Percentiles rank a stretch among this genome's conserved stretches.
These are phyloP conservation scores for Noctua janthe DNA, from an alignment of 2,888 invertebrate genomes.

Conservation along the genomic window DNA sequence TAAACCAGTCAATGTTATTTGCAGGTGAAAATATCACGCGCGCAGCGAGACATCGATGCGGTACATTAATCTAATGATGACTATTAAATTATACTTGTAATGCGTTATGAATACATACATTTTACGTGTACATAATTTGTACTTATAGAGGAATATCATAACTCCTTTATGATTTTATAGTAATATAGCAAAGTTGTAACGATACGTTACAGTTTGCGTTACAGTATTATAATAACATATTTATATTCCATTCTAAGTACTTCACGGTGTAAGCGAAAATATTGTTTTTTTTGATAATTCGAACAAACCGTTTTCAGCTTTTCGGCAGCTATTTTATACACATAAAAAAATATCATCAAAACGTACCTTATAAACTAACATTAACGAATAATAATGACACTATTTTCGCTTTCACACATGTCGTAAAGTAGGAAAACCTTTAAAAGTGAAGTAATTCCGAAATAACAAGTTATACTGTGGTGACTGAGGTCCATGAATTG, in stretches of 20 bases:
- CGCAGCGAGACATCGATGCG: conserved; percentile 97
- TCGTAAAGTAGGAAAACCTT: conserved; percentile 39
- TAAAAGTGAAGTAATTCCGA: conserved; percentile 43
- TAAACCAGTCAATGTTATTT: conserved; percentile 68
- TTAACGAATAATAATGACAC: conserved; percentile 29
- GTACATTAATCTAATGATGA: conserved; percentile 86
- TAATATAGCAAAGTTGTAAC: conserved; percentile 63
- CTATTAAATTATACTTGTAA: conserved; percentile 52
- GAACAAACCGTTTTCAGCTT: conserved; percentile 31
- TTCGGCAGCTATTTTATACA: conserved; percentile 51
- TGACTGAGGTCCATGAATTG: conserved; percentile 73
- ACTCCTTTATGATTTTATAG: conserved; percentile 59
- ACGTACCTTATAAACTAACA: background rate
- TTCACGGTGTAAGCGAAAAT: conserved; percentile 57
- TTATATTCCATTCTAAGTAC: conserved; percentile 56
- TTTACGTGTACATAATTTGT: conserved; percentile 53
- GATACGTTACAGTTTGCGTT: conserved; percentile 66
- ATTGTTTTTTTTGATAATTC: conserved; percentile 27
- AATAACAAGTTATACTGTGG: conserved; percentile 46
- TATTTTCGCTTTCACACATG: conserved; percentile 61
- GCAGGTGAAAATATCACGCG: conserved; percentile 97
- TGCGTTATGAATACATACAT: conserved; percentile 49
- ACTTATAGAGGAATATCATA: conserved; percentile 46
- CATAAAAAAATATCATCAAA: background rate
- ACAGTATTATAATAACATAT: conserved; percentile 72